A percentile compares a stretch with the other conserved stretches of the same genome.
phyloP scores from a whole-genome alignment of 2,797 vertebrate genomes.

The Peromyscus nudipes region DNA sequence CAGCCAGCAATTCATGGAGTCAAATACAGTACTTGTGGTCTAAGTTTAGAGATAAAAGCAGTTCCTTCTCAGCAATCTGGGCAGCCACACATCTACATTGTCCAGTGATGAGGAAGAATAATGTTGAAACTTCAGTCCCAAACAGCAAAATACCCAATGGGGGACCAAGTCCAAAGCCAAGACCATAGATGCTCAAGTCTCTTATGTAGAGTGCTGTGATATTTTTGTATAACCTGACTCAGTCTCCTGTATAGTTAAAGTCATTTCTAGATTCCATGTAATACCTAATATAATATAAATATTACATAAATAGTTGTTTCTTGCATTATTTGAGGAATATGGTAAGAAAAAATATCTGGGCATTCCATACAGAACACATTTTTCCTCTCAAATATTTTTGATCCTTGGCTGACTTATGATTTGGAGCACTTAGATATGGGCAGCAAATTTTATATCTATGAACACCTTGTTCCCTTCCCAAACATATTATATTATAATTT shows the following conservation, averaged over 20 bases:
- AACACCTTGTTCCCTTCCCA: not conserved
- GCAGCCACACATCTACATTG: not conserved
- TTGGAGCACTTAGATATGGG: not conserved
- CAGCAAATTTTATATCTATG: not conserved
- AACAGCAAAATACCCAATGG: not conserved
- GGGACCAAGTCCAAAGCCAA: not conserved
- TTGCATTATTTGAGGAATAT: not conserved
- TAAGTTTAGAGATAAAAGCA: not conserved
- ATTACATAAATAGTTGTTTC: not conserved
- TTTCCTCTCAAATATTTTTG: not conserved
- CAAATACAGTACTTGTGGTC: not conserved
- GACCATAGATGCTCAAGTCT: not conserved
- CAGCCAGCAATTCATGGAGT: not conserved
- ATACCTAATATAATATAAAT: not conserved
- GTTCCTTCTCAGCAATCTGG: not conserved
- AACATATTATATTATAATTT: slow-evolving; percentile 19
- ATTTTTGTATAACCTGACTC: not conserved
- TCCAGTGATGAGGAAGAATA: not conserved
- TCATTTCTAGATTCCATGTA: not conserved
- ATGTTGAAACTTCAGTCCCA: slow-evolving; percentile 19
- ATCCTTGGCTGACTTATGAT: not conserved
- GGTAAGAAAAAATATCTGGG: not conserved
- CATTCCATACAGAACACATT: not conserved
- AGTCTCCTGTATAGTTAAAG: not conserved
- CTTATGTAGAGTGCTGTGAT: not conserved